These are phyloP conservation scores for Macaca nemestrina DNA, from an alignment of 2,113 vertebrate genomes.

Conservation along the genomic window DNA sequence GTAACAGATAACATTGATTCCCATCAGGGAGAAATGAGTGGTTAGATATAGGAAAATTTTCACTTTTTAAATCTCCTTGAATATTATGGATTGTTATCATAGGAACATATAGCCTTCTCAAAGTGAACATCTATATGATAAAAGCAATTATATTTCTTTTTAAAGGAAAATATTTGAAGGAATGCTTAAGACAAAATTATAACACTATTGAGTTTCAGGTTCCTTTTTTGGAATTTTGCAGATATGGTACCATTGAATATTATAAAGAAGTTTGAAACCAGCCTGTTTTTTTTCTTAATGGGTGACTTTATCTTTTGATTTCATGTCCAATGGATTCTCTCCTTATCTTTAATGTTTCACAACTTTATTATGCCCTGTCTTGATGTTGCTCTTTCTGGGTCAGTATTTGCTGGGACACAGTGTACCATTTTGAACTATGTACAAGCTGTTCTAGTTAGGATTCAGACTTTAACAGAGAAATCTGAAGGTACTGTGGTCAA, in stretches of 20 bases:
- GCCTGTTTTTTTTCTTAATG: neutral
- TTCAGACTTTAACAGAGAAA: neutral
- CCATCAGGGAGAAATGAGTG: neutral
- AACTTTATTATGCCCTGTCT: neutral
- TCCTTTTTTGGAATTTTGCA: neutral
- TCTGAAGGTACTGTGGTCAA: neutral
- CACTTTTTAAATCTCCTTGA: neutral
- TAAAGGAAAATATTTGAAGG: neutral
- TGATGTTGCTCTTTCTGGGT: neutral
- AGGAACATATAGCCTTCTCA: neutral
- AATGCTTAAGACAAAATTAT: neutral
- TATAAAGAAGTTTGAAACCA: neutral
- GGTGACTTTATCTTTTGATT: neutral
- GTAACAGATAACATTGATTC: neutral
- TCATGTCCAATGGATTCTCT: neutral
- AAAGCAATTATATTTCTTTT: neutral
- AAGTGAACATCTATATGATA: neutral
- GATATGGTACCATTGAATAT: neutral
- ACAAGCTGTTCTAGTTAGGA: neutral
- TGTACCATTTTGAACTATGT: neutral
- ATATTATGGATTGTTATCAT: neutral
- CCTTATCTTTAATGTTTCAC: neutral
- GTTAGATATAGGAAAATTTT: neutral
- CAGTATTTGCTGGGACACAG: neutral
- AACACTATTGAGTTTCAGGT: neutral